A percentile compares a stretch with the other conserved stretches of the same genome.
Conservation (phyloP, 2,113 vertebrate genomes). For the Oophaga pumilio region DNA sequence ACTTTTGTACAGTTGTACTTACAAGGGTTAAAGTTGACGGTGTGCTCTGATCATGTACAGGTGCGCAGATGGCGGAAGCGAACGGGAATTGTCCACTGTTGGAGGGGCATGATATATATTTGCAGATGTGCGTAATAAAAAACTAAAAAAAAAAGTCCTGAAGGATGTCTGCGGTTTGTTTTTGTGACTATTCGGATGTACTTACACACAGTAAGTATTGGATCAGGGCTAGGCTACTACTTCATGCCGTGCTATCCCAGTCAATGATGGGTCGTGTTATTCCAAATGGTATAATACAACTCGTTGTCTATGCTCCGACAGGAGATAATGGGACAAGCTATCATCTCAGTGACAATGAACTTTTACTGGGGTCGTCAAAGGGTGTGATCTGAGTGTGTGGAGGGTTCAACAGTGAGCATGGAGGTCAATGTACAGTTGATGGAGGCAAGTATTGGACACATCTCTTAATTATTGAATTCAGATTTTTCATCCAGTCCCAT, state of each 20-base stretch:
- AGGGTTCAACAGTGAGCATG: no score
- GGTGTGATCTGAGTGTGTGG: no score
- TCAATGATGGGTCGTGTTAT: background rate
- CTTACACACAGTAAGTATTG: background rate
- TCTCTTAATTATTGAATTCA: no score
- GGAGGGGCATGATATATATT: background rate
- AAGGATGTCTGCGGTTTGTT: background rate
- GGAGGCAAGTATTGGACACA: no score
- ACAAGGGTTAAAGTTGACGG: background rate
- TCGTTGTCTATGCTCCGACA: no score
- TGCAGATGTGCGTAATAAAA: background rate
- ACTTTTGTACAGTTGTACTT: background rate
- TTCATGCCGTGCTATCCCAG: background rate
- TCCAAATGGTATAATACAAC: background rate
- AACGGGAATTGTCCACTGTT: background rate
- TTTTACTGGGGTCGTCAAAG: no score
- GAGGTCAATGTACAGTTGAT: no score
- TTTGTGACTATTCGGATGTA: background rate
- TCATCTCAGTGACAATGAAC: no score
- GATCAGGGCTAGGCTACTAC: background rate
- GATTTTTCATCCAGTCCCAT: no score
- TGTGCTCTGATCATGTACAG: background rate
- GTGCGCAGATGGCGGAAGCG: background rate
- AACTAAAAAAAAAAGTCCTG: background rate
- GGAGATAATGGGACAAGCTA: no score